Percentiles rank a stretch among this genome's conserved stretches.
Conservation (phyloP, 2,113 vertebrate species). For the Meriones unguiculatus region DNA sequence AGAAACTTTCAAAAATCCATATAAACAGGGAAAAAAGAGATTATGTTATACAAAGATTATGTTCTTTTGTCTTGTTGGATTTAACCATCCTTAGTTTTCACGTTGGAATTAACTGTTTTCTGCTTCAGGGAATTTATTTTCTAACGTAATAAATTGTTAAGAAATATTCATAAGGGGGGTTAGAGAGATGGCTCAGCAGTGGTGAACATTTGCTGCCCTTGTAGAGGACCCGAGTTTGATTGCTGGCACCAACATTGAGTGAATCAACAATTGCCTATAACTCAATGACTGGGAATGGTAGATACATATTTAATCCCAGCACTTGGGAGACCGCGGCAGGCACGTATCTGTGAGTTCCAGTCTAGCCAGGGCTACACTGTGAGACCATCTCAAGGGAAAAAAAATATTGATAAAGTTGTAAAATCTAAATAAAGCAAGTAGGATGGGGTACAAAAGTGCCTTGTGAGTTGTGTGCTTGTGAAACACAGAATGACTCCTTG, state of each 20-base stretch:
- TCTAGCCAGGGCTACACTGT: not conserved
- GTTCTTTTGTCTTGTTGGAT: not conserved
- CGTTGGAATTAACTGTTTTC: not conserved
- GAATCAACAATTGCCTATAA: not conserved
- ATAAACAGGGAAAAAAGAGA: not conserved
- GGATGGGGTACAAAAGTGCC: not conserved
- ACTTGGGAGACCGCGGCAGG: not conserved
- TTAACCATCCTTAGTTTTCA: not conserved
- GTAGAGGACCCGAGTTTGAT: not conserved
- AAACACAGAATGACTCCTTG: not conserved
- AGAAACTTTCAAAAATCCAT: not conserved
- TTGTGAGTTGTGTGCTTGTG: not conserved
- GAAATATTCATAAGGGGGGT: not conserved
- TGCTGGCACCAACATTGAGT: not conserved
- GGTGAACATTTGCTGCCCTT: not conserved
- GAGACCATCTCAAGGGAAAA: not conserved
- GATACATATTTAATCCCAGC: not conserved
- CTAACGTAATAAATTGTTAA: conserved; percentile 20
- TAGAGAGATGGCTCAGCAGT: not conserved
- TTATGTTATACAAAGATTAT: not conserved
- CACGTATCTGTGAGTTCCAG: not conserved
- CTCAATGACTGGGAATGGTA: not conserved
- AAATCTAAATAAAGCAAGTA: not conserved
- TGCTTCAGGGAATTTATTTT: not conserved
- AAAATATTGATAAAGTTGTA: not conserved